Base-by-base conservation (phyloP, 2,888 invertebrate genomes). In the Hedychridium roseum region DNA sequence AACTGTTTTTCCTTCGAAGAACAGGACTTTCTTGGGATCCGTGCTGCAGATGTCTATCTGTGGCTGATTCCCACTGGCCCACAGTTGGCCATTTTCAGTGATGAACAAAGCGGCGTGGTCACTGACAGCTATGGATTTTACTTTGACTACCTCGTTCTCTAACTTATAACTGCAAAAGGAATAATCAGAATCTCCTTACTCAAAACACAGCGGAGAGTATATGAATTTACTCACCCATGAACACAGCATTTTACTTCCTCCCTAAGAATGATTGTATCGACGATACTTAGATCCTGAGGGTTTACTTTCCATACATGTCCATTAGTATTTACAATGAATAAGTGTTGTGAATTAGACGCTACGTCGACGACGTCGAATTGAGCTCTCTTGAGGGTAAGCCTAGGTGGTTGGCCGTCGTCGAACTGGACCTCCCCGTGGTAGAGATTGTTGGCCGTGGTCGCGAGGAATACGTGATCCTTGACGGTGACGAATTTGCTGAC, bases 51-150 rank as follows among this genome's bases (percentile, higher is more conserved):
- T 80, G 38, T 85, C 83, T 63, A 89, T 83, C 73, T 88, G 86
- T 3, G 87, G 85, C 82, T 88, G 88, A 65, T 79, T 74, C 41
- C 89, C 89, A 30, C 83, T 85, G 1, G 87, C 88, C 88, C 88
- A 89, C 1, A 89, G 80, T 62, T 88, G 85, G 7, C 88, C 88
- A 74, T 81, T 83, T 60, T 85, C 86, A 34, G 86, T 86, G 9
- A 88, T 83, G 70, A 84, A 88, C 5, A 89, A 80, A 63, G 84
- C 82, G 6, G 87, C 85, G 73, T 83, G 84, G 63, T 85, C 84
- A 66, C 84, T 86, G 17, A 84, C 82, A 9, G 85, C 84, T 55
- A 89, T 81, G 68, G 83, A 83, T 54, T 84, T 83, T 42, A 88
- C 85, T 75, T 84, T 86, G 39, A 85, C 82, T 73, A 84, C 83